A percentile compares a stretch with the other conserved stretches of the same genome.
Conservation (phyloP, 2,113 vertebrate species). For the Salvelinus sp. region DNA sequence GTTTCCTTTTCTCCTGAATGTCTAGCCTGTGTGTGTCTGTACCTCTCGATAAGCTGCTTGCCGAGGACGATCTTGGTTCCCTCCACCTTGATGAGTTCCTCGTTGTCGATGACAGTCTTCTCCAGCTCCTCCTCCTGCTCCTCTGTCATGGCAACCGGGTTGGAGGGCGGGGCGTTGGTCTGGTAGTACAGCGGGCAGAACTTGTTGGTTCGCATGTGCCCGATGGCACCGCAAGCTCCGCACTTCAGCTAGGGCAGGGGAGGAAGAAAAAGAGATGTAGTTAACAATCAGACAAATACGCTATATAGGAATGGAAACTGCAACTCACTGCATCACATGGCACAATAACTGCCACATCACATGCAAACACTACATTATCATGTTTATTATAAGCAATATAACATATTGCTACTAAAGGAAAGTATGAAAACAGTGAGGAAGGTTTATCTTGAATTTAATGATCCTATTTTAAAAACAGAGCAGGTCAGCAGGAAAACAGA, state of each 20-base stretch:
- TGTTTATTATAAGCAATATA: neutral
- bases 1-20: neutral
- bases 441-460: neutral
- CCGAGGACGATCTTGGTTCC: constrained; percentile 98
- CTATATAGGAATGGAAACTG: neutral
- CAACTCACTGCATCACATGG: no score
- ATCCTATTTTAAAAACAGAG: neutral
- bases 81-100: constrained; percentile 98
- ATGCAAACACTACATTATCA: neutral
- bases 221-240: constrained; percentile 95
- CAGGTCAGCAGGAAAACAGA: neutral
- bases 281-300: neutral
- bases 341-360: neutral
- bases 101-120: constrained; percentile 97
- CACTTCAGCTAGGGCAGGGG: constrained; percentile 85
- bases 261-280: constrained; percentile 1
- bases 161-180: constrained; percentile 95
- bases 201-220: constrained; percentile 99
- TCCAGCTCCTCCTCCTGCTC: constrained; percentile 98
- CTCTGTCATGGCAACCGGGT: constrained; percentile 98
- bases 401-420: neutral
- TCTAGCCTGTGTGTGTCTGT: neutral
- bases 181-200: constrained; percentile 98
- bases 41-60: constrained; percentile 98
- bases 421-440: neutral